phyloP scores from a whole-genome alignment of 1,140 invertebrate species.

The Polypedilum pembai region DNA sequence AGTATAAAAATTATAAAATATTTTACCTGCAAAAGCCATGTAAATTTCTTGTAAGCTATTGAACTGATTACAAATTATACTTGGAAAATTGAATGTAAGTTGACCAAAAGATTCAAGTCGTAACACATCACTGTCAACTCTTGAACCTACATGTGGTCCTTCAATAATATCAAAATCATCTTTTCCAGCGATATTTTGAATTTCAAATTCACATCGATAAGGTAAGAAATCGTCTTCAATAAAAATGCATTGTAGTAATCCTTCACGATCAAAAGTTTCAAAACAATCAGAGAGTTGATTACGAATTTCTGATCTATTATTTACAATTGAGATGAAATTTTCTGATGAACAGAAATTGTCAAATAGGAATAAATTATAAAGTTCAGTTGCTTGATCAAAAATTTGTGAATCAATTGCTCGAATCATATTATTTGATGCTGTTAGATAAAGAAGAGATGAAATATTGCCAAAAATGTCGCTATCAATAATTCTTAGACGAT shows the following conservation, averaged over 20 bases:
- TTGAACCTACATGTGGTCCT: background rate
- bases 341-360: background rate
- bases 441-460: background rate
- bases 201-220: background rate
- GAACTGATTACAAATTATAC: background rate
- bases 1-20: too few species aligned
- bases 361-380: background rate
- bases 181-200: background rate
- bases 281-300: background rate
- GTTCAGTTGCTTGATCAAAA: background rate
- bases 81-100: background rate
- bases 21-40: background rate
- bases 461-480: background rate
- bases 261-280: background rate
- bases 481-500: background rate
- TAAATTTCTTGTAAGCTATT: background rate
- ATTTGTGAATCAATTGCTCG: background rate
- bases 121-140: background rate
- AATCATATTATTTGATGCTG: background rate
- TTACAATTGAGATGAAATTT: background rate
- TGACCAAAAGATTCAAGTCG: background rate
- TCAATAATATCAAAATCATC: background rate
- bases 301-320: background rate
- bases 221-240: background rate
- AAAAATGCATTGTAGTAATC: background rate